phyloP scores from a whole-genome alignment of 2,113 vertebrate species.

The Marcusenius ussheri region DNA sequence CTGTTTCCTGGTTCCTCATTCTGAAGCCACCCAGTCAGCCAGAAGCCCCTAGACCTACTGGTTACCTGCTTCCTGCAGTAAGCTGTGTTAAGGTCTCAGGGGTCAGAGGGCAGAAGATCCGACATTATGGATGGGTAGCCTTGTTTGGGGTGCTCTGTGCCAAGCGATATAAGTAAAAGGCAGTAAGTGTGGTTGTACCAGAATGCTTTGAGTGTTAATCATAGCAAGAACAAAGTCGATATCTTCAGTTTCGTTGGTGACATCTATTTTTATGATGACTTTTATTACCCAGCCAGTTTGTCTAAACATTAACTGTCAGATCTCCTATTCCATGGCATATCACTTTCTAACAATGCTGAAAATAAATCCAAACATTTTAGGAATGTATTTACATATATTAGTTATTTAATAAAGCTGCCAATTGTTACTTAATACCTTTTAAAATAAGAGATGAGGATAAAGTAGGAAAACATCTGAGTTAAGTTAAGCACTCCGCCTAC shows the following conservation, averaged over 20 bases:
- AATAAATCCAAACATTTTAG: background rate
- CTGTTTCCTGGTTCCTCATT: background rate
- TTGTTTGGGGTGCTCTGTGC: background rate
- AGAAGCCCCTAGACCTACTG: background rate
- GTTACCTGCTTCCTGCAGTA: background rate
- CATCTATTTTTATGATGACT: background rate
- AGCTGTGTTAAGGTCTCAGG: background rate
- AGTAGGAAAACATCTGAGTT: background rate
- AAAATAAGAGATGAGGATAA: background rate
- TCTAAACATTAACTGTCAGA: slow-evolving; percentile 3
- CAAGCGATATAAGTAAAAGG: background rate
- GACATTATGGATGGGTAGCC: background rate
- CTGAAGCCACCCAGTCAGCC: background rate
- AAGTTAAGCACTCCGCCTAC: background rate
- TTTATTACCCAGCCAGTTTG: background rate
- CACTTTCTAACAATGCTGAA: background rate
- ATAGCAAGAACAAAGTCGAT: background rate
- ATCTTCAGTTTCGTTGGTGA: background rate
- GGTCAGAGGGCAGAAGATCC: background rate
- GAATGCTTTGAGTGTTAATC: background rate
- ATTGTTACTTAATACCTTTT: background rate
- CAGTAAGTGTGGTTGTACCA: background rate
- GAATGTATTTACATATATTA: background rate
- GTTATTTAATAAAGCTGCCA: background rate
- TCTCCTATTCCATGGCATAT: background rate